Conservation (phyloP, 2,113 vertebrate species). For the Chamaetylas fuelleborni region DNA sequence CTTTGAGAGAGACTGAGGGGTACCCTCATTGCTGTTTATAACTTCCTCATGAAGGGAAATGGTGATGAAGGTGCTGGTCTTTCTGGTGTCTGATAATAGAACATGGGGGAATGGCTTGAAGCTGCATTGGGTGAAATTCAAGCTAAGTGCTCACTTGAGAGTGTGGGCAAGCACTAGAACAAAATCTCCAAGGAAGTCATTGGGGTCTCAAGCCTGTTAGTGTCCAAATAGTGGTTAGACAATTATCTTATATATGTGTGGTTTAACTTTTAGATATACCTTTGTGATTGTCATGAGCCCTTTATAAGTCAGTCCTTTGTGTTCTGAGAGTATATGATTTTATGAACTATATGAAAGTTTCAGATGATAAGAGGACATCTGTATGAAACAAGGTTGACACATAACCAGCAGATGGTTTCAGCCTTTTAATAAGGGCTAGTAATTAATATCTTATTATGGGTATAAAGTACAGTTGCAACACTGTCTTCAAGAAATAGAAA, state of each 20-base stretch:
- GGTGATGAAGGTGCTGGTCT: not conserved
- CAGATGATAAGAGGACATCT: not conserved
- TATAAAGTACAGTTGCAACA: not conserved
- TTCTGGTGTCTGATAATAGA: not conserved
- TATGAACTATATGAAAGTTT: not conserved
- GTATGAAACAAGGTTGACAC: not conserved
- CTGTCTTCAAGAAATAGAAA: not conserved
- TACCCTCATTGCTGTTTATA: not conserved
- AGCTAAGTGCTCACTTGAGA: not conserved
- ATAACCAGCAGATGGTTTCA: not conserved
- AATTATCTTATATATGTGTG: not conserved
- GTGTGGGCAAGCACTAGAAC: not conserved
- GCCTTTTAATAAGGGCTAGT: not conserved
- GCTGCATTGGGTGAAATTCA: not conserved
- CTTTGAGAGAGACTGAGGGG: not conserved
- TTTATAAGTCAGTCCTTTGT: not conserved
- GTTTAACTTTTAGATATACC: not conserved
- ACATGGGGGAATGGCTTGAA: not conserved
- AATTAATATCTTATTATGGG: not conserved
- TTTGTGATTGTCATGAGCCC: not conserved
- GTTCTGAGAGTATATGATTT: not conserved
- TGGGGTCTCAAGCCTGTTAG: not conserved
- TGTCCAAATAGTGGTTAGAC: not conserved
- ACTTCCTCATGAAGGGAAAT: rapidly evolving
- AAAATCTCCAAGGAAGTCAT: not conserved